Evolutionary conservation across 2,113 vertebrate genomes (phyloP).

Genomic region (Nibea albiflora): DNA sequence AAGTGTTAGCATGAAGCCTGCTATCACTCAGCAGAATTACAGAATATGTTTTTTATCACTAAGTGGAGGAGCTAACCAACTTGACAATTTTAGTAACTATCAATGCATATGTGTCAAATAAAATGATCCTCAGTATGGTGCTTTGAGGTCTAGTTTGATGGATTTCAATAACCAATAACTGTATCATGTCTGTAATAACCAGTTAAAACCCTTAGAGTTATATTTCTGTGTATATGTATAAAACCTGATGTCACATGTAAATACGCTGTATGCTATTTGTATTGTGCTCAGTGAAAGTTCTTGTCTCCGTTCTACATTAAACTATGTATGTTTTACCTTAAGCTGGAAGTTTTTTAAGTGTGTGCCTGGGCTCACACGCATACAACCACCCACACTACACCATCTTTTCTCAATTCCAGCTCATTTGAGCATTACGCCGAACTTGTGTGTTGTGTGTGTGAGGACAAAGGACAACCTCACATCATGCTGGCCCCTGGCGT

Average conservation of each 20-base stretch:
- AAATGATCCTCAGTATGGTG: not conserved
- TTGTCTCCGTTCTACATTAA: conserved; percentile 29
- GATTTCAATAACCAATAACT: not conserved
- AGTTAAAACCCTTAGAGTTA: conserved; percentile 2
- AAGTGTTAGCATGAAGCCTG: not conserved
- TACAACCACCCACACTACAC: conserved; percentile 17
- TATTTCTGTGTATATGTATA: conserved; percentile 10
- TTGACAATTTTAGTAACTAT: not conserved
- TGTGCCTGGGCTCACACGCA: conserved; percentile 12
- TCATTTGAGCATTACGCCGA: conserved; percentile 42
- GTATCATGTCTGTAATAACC: not conserved
- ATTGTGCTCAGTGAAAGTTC: conserved; percentile 23
- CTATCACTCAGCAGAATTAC: not conserved
- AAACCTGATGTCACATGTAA: conserved; percentile 8
- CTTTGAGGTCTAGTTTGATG: not conserved
- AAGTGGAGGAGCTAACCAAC: not conserved
- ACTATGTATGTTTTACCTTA: conserved; percentile 26
- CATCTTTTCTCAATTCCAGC: conserved; percentile 56
- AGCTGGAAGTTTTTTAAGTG: conserved; percentile 13
- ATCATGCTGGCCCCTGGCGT: conserved; percentile 37
- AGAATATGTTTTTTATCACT: not conserved
- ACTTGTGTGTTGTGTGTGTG: conserved; percentile 39
- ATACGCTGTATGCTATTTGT: conserved; percentile 21
- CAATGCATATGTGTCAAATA: not conserved
- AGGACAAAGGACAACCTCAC: conserved; percentile 45